A percentile compares a stretch with the other conserved stretches of the same genome.
Conservation (phyloP, 35 echinoderm and acorn worm genomes). For the Nesometra sesokonis region DNA sequence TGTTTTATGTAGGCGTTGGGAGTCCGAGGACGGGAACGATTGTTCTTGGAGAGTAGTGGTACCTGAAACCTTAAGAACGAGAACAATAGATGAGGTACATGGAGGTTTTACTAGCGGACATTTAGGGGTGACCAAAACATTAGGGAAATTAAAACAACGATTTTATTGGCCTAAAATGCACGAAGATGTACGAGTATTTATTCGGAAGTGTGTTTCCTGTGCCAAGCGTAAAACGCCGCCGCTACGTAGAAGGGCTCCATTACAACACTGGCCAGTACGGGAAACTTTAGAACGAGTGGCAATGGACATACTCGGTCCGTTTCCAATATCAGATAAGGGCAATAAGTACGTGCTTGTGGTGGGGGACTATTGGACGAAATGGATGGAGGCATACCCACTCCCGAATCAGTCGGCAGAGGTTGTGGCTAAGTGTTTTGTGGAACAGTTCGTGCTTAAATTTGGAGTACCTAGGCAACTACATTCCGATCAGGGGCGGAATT, state of each 20-base stretch:
- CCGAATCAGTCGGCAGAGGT: slow-evolving; percentile 23
- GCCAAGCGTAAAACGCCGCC: slow-evolving; percentile 15
- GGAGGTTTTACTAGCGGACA: slow-evolving; percentile 24
- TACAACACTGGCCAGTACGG: slow-evolving; percentile 21
- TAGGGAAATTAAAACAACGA: slow-evolving; percentile 12
- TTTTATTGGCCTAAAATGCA: slow-evolving; percentile 41
- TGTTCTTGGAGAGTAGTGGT: slow-evolving; percentile 20
- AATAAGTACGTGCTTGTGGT: slow-evolving; percentile 40
- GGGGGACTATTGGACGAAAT: slow-evolving; percentile 35
- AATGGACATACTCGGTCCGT: slow-evolving; percentile 50
- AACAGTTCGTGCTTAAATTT: slow-evolving; percentile 16
- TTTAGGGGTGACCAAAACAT: slow-evolving; percentile 29
- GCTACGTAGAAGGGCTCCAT: slow-evolving; percentile 5
- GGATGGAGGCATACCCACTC: slow-evolving; percentile 28
- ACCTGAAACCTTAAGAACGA: background rate
- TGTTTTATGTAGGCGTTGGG: slow-evolving; percentile 39
- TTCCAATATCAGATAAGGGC: slow-evolving; percentile 18
- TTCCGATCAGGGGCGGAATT: slow-evolving; percentile 33
- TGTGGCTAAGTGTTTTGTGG: slow-evolving; percentile 1
- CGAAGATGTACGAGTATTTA: slow-evolving; percentile 10
- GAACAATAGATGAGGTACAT: slow-evolving; percentile 20
- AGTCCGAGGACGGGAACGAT: slow-evolving; percentile 18
- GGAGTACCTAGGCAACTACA: slow-evolving; percentile 25
- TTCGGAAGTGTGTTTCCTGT: slow-evolving; percentile 27
- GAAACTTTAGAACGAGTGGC: slow-evolving; percentile 52